These are phyloP conservation scores for Odontamblyopus rebecca DNA, from an alignment of 2,797 vertebrate species.

Conservation along the genomic window DNA sequence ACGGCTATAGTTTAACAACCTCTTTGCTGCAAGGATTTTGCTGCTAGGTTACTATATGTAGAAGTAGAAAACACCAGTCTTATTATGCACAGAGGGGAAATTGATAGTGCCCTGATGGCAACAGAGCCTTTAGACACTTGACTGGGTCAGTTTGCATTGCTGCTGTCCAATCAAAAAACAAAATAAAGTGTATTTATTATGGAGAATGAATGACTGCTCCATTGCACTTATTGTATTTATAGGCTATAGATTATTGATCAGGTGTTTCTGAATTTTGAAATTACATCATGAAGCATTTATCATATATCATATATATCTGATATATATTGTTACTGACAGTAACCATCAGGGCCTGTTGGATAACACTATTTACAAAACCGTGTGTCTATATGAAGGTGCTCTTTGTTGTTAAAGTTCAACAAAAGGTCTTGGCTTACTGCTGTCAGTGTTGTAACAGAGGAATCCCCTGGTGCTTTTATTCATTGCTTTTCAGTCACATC, in stretches of 20 bases:
- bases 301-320: background rate
- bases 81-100: background rate
- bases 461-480: conserved; percentile 1
- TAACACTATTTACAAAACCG: background rate
- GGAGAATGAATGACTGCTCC: background rate
- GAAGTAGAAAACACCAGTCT: background rate
- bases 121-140: background rate
- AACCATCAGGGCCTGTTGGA: background rate
- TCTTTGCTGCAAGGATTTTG: background rate
- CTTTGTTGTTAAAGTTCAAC: conserved; percentile 1
- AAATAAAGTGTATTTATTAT: background rate
- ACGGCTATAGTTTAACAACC: background rate
- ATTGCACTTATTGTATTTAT: background rate
- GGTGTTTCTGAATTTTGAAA: background rate
- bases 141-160: background rate
- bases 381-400: background rate
- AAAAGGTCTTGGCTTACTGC: conserved; percentile 3
- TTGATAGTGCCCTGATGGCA: background rate
- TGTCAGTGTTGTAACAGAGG: background rate
- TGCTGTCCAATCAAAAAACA: background rate
- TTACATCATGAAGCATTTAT: background rate
- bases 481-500: background rate
- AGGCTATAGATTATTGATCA: background rate
- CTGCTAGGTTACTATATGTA: background rate
- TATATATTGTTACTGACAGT: background rate